Conservation (phyloP, 2,888 invertebrate species). For the Synanthedon formicaeformis region DNA sequence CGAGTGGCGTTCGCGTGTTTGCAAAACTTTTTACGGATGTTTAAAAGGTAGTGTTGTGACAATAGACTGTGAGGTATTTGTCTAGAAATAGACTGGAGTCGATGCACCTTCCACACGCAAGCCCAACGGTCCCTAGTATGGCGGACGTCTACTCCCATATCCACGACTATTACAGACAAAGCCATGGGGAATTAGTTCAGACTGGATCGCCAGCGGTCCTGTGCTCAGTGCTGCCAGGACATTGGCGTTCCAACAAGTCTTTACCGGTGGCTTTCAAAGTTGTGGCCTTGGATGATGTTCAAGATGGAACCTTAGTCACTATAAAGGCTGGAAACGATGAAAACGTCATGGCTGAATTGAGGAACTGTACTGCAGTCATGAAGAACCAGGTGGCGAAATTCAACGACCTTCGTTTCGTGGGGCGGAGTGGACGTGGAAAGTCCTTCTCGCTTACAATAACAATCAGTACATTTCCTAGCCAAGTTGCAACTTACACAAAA, state of each 20-base stretch:
- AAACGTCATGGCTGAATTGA: constrained; percentile 94
- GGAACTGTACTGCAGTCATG: constrained; percentile 94
- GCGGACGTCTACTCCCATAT: constrained; percentile 81
- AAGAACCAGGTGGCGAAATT: constrained; percentile 99
- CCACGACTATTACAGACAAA: constrained; percentile 85
- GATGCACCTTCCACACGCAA: constrained; percentile 78
- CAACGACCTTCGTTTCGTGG: constrained; percentile 97
- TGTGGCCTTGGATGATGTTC: constrained; percentile 91
- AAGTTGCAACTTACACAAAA: constrained; percentile 93
- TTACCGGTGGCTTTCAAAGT: constrained; percentile 97
- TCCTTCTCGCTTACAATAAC: constrained; percentile 95
- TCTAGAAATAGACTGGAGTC: constrained; percentile 50
- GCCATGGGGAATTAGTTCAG: constrained; percentile 92
- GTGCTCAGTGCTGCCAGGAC: constrained; percentile 92
- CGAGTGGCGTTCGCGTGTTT: constrained; percentile 44
- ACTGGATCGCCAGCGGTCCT: constrained; percentile 96
- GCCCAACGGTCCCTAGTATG: constrained; percentile 71
- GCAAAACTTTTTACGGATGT: constrained; percentile 38
- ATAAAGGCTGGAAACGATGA: constrained; percentile 98
- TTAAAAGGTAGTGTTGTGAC: constrained; percentile 51
- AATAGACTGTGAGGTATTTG: constrained; percentile 35
- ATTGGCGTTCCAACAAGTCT: constrained; percentile 98
- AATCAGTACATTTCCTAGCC: constrained; percentile 80
- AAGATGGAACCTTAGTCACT: constrained; percentile 93
- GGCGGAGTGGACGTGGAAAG: constrained; percentile 96